A percentile compares a stretch with the other conserved stretches of the same genome.
These are phyloP conservation scores for Idaea aversata DNA, from an alignment of 2,888 invertebrate species.

Conservation along the genomic window DNA sequence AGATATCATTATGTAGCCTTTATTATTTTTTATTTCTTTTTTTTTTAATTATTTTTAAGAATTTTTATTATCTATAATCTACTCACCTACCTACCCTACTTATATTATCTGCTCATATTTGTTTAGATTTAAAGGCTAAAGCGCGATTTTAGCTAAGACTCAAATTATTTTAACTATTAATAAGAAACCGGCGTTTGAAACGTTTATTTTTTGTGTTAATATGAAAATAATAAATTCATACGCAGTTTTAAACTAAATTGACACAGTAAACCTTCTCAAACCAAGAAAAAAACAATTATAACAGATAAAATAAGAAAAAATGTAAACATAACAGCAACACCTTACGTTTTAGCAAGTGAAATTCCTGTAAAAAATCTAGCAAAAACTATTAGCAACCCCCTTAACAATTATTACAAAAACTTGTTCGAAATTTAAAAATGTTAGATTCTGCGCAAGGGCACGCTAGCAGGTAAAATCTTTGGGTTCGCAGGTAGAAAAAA, in stretches of 20 bases:
- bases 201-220: too few relatives aligned
- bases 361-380: slow-evolving; percentile 66
- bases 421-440: slow-evolving; percentile 53
- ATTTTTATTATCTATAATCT: too few relatives aligned
- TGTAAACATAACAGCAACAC: slow-evolving; percentile 66
- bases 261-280: not conserved
- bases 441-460: slow-evolving; percentile 68
- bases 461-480: slow-evolving; percentile 62
- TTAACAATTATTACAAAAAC: slow-evolving; percentile 46
- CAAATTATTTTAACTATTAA: too few relatives aligned
- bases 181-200: too few relatives aligned
- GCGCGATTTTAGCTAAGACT: too few relatives aligned
- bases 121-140: too few relatives aligned
- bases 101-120: too few relatives aligned
- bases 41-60: too few relatives aligned
- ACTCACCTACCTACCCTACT: too few relatives aligned
- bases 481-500: slow-evolving; percentile 79
- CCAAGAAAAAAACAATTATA: slow-evolving; percentile 7
- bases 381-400: slow-evolving; percentile 55
- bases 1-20: too few relatives aligned
- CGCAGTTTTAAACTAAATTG: not conserved
- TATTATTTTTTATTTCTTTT: too few relatives aligned
- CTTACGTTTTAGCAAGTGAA: slow-evolving; percentile 65
- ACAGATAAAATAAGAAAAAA: slow-evolving; percentile 33
- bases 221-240: not conserved